Base-by-base conservation (phyloP, 2,113 vertebrate species). In the Catharus fuscescens region DNA sequence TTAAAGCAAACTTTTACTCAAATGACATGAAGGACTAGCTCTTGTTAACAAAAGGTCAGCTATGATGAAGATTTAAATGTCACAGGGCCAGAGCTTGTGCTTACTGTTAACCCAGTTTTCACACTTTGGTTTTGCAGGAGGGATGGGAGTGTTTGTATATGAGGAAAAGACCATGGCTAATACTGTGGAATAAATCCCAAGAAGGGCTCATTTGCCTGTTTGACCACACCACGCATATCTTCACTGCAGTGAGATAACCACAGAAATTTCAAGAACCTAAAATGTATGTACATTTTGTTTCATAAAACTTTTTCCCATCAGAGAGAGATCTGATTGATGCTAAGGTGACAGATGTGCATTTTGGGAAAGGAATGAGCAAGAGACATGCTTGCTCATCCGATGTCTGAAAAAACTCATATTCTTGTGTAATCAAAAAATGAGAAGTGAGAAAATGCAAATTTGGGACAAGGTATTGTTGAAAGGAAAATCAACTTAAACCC, bases 1-100 rank as follows among this genome's bases (percentile, higher is more conserved):
- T 90, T 93, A 62, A 78, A 86, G 16, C 47, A 93, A 83, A 78
- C 82, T 88, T 94, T 71, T 73, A 77, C 59, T 94, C 2, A 11
- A 88, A 64, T 15, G 62, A 38, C 54, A 60, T 1, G 4, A 80
- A 83, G 32, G 50, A 8, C 44, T 77, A 50, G 8, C 15, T 66
- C 71, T 83, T 88, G 44, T 88, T 94, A 94, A 70, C 60, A 80
- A 90, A 96, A 97, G 92, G 92, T 95, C 94, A 95, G 34, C 56
- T 92, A 28, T 40, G 50, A 92, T 96, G 80, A 88, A 94, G 94
- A 88, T 31, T 80, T 92, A 94, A 96, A 95, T 95, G 80, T 83
- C 64, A 73, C 34, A 62, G 45, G 25, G 70, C 29, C 32, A 80
- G 59, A 86, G 26, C 16, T 42, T 69, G 18, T 9, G 45, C 32